Evolutionary conservation across 2,113 vertebrate species (phyloP).

Genomic region (Xiphias gladius): DNA sequence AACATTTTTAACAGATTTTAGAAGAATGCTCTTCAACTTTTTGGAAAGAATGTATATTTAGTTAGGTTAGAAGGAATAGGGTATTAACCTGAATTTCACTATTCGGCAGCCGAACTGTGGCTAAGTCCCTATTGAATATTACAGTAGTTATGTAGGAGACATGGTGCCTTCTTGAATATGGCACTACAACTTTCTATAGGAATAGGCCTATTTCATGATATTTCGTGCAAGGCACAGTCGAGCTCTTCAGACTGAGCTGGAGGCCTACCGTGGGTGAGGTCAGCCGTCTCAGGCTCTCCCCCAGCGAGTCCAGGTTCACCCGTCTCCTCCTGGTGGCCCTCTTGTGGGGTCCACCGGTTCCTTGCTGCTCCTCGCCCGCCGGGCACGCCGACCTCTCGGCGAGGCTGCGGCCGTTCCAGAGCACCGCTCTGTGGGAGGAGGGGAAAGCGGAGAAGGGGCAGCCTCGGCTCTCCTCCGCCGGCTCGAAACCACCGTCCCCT

Average conservation of each 20-base stretch:
- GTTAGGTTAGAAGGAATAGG: not conserved
- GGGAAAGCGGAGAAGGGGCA: constrained; percentile 78
- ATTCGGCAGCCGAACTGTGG: not conserved
- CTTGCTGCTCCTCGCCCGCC: constrained; percentile 71
- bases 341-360: constrained; percentile 80
- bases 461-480: constrained; percentile 78
- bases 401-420: constrained; percentile 93
- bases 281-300: constrained; percentile 93
- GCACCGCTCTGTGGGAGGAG: constrained; percentile 82
- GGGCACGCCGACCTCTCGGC: constrained; percentile 81
- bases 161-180: not conserved
- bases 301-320: constrained; percentile 96
- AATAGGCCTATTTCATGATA: not conserved
- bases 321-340: constrained; percentile 89
- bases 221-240: not conserved
- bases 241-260: not conserved
- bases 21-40: not conserved
- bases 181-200: not conserved
- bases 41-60: not conserved
- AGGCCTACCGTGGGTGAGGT: constrained; percentile 93
- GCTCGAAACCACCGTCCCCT: constrained; percentile 78
- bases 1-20: not conserved
- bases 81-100: too few relatives aligned
- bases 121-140: not conserved
- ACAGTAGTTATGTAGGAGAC: not conserved